Evolutionary conservation across 2,888 invertebrate species (phyloP).

Genomic region (Himalopsyche kuldschensis): DNA sequence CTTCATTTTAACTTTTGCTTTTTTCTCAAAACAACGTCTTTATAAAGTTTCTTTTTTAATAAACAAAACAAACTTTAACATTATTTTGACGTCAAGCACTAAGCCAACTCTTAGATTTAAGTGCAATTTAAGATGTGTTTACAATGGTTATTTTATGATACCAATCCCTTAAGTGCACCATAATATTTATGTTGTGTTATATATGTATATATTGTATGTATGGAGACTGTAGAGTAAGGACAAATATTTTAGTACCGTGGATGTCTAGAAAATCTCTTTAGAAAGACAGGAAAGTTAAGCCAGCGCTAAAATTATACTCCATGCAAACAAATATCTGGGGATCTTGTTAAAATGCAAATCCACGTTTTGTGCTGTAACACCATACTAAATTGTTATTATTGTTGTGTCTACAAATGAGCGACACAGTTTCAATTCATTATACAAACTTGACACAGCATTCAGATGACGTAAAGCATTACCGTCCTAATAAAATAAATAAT

Average conservation of each 20-base stretch:
- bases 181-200: background rate
- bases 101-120: background rate
- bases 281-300: background rate
- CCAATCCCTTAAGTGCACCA: background rate
- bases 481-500: no score
- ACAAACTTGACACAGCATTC: background rate
- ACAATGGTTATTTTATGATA: background rate
- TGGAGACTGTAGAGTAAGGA: background rate
- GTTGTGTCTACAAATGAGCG: slow-evolving; percentile 4
- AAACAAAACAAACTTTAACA: background rate
- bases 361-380: background rate
- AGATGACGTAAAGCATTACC: background rate
- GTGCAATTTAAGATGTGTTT: background rate
- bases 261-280: background rate
- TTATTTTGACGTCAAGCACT: background rate
- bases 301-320: background rate
- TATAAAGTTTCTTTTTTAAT: no score
- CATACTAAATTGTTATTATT: slow-evolving; percentile 9
- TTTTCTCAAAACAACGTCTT: no score
- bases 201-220: background rate
- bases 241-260: background rate
- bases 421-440: slow-evolving; percentile 22
- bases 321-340: background rate
- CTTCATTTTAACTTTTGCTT: no score
- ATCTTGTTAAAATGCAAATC: slow-evolving; percentile 15